Conservation (phyloP, 1,140 invertebrate genomes). For the Drosophila watanabei region DNA sequence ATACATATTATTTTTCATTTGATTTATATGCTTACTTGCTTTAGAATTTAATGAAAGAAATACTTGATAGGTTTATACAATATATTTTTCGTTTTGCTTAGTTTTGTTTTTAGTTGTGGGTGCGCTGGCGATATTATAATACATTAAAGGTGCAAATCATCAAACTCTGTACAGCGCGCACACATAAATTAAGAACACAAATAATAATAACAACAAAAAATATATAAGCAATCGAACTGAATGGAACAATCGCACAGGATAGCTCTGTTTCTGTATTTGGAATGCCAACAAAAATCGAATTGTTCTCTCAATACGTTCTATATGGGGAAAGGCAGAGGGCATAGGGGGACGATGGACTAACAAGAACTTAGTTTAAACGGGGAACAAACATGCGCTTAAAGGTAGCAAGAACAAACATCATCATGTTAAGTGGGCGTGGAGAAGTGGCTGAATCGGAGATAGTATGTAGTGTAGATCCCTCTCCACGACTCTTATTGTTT, state of each 20-base stretch:
- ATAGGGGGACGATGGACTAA: slow-evolving; percentile 42
- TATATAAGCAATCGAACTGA: slow-evolving; percentile 62
- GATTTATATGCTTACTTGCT: slow-evolving; percentile 42
- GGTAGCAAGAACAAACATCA: slow-evolving; percentile 71
- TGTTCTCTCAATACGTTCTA: slow-evolving; percentile 49
- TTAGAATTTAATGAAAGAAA: slow-evolving; percentile 55
- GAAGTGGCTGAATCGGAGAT: slow-evolving; percentile 4
- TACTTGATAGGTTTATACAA: slow-evolving; percentile 64
- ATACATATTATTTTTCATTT: slow-evolving; percentile 39
- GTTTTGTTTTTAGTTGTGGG: slow-evolving; percentile 31
- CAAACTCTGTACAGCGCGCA: slow-evolving; percentile 73
- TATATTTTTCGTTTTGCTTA: slow-evolving; percentile 62
- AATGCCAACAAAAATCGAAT: slow-evolving; percentile 76
- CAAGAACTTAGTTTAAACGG: slow-evolving; percentile 71
- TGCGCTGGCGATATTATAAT: slow-evolving; percentile 66
- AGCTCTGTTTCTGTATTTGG: slow-evolving; percentile 54
- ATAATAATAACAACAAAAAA: slow-evolving; percentile 76
- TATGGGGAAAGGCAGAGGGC: slow-evolving; percentile 15
- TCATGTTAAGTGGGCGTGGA: slow-evolving; percentile 46
- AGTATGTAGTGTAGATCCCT: slow-evolving; percentile 12
- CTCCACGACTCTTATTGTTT: slow-evolving; percentile 67
- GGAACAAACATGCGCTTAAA: slow-evolving; percentile 70
- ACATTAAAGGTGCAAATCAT: slow-evolving; percentile 55
- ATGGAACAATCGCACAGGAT: slow-evolving; percentile 47
- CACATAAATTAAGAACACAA: slow-evolving; percentile 59